Evolutionary conservation across 2,888 invertebrate genomes (phyloP), one percentile per base, ranked within the genome.

Genomic region (Prostheceraeus crozeri): DNA sequence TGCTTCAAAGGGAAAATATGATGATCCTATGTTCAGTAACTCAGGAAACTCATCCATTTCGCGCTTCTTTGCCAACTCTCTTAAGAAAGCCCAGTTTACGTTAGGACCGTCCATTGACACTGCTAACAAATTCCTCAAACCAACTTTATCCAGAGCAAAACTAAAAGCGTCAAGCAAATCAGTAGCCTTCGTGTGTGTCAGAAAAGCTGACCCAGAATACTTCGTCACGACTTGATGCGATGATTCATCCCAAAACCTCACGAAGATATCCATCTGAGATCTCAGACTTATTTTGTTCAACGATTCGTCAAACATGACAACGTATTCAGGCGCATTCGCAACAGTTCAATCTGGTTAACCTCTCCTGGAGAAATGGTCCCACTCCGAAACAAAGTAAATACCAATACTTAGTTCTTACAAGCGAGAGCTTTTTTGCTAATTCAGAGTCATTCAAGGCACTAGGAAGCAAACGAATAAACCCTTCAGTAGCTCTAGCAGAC

Each of bases 1-100:
- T 46, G 57, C 25, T 60, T 40, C 23, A 57, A 4, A n/a, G 57
- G 46, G 35, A 45, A 60, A 8, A 28, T 28, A 30, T 45, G 2
- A 48, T 6, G 19, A 48, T 4, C 48, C 48, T 28, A 21, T 19
- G 28, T 10, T 4, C 4, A 48, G 3, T 4, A 48, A 4, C 21
- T 48, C 48, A 6, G 48, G 48, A 4, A 48, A 6, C 11, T 25
- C 28, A 10, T 23, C 4, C 23, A 48, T 8, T 21, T 48, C n/a
- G 11, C 48, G 19, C 8, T 11, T 6, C 23, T 40, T 48, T 6
- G 19, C 21, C 4, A 48, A 21, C 23, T 48, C 48, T 6, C 16
- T 48, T 3, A 48, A 19, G 25, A 48, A 48, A 4, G 19, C 23
- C 48, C 23, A 48, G 28, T 48, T 48, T 4, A 48, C 48, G 28